Evolutionary conservation across 2,113 vertebrate species (phyloP), one percentile per base, ranked within the genome.

Genomic region (Corythoichthys intestinalis): DNA sequence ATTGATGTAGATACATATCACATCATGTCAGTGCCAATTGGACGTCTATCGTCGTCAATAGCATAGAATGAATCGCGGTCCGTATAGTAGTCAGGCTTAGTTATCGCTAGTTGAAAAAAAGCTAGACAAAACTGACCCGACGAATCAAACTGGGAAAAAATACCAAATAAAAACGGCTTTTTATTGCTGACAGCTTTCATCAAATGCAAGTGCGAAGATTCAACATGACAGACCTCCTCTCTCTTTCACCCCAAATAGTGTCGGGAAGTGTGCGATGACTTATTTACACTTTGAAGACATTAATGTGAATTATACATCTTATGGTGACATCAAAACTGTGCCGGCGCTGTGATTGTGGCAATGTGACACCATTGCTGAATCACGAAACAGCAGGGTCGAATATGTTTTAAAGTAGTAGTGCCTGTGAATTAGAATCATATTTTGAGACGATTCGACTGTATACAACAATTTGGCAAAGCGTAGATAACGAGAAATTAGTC

Each of bases 261-360:
- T 34, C 9, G 53, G 53, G 53, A 37, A 61, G 57, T 35, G 59
- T 13, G 8, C 2, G 11, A 49, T 54, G 10, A 73, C 52, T 59
- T 56, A 66, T 76, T 79, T 15, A 73, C 52, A 41, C 8, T 73
- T 72, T 65, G 20, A 65, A 56, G 50, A 39, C 57, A 28, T 57
- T 39, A 10, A 41, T 7, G 60, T 65, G 44, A 44, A 60, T 70
- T 52, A 61, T 34, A 65, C 61, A 69, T 76, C 47, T 41, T 41
- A 10, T 11, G 28, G 54, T 10, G 20, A 56, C 6, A 38, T 28
- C 4, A 54, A 54, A 54, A 54, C 53, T 11, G 6, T n/a, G 15
- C 50, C 6, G 6, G 5, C 15, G 20, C 53, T 12, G 15, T 15
- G 17, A 53, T 53, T 54, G 41, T 44, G 6, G 52, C 52, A 9